A percentile compares a stretch with the other conserved stretches of the same genome.
Conservation (phyloP, 23 tunicate genomes). For the Trididemnum clinides region DNA sequence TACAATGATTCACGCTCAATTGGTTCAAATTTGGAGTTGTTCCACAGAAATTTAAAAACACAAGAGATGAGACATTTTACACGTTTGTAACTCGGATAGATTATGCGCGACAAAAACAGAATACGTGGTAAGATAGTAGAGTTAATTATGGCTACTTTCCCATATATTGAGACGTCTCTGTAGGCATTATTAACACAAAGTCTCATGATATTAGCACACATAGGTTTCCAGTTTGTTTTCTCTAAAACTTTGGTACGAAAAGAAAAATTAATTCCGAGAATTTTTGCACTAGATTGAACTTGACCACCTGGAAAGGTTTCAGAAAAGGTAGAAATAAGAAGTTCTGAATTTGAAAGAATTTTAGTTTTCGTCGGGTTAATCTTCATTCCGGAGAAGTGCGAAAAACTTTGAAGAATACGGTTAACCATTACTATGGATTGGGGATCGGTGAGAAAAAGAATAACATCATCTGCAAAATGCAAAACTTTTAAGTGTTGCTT, state of each 20-base stretch:
- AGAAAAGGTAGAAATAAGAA: neutral
- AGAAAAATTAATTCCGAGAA: conserved; percentile 4
- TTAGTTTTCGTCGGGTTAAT: conserved; percentile 28
- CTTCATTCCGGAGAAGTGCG: conserved; percentile 7
- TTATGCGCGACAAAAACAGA: too few relatives aligned
- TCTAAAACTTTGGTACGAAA: too few relatives aligned
- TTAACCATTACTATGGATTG: neutral
- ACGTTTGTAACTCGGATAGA: too few relatives aligned
- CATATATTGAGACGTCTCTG: conserved; percentile 5
- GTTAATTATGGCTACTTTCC: neutral
- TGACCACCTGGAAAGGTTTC: neutral
- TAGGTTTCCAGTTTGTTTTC: neutral
- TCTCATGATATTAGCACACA: neutral
- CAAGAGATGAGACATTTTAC: too few relatives aligned
- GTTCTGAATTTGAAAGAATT: neutral
- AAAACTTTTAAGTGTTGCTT: neutral
- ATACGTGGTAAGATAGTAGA: neutral
- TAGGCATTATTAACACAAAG: neutral
- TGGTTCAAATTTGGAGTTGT: too few relatives aligned
- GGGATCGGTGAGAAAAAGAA: neutral
- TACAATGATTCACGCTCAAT: too few relatives aligned
- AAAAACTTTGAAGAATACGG: neutral
- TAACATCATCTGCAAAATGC: conserved; percentile 48
- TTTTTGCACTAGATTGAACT: neutral
- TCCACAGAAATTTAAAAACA: too few relatives aligned